A percentile compares a stretch with the other conserved stretches of the same genome.
These are phyloP conservation scores for Papilio machaon DNA, from an alignment of 1,140 invertebrate genomes.

Conservation along the genomic window DNA sequence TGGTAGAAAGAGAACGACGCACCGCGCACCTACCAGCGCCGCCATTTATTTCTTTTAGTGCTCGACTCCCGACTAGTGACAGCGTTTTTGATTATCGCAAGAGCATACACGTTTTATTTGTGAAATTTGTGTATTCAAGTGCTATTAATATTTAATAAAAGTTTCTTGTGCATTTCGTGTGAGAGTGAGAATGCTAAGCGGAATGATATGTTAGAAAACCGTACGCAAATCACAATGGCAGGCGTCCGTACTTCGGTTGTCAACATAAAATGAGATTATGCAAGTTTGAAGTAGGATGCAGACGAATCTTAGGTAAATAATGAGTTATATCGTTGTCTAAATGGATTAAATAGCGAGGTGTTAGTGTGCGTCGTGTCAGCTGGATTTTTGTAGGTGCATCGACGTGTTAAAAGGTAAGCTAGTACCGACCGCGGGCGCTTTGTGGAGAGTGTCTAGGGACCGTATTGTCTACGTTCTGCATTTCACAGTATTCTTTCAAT, in stretches of 20 bases:
- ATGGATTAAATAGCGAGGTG: slow-evolving; percentile 2
- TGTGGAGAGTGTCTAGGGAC: slow-evolving; percentile 28
- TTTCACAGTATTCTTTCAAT: slow-evolving; percentile 30
- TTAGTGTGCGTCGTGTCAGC: slow-evolving; percentile 21
- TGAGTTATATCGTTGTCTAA: slow-evolving; percentile 30
- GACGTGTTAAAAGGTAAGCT: slow-evolving; percentile 34
- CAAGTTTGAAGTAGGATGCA: slow-evolving; percentile 77
- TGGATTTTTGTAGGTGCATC: slow-evolving; percentile 25
- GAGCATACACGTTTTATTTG: slow-evolving; percentile 71
- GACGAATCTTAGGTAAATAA: slow-evolving; percentile 75
- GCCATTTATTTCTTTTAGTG: slow-evolving; percentile 78
- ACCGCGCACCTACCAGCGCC: slow-evolving; percentile 69
- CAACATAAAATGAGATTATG: slow-evolving; percentile 79
- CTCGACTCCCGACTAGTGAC: slow-evolving; percentile 73
- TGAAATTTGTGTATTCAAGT: slow-evolving; percentile 75
- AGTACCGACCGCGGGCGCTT: not conserved
- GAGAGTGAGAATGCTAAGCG: slow-evolving; percentile 45
- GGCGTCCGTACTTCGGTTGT: slow-evolving; percentile 71
- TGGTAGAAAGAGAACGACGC: slow-evolving; percentile 57
- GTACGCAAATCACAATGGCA: slow-evolving; percentile 61
- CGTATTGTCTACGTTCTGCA: slow-evolving; percentile 25
- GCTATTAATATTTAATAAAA: slow-evolving; percentile 57
- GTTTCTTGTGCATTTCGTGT: slow-evolving; percentile 47
- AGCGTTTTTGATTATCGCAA: slow-evolving; percentile 69
- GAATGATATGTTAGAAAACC: slow-evolving; percentile 50